Evolutionary conservation across 2,888 invertebrate species (phyloP), one percentile per base, ranked within the genome.

Genomic region (Drosophila emarginata): DNA sequence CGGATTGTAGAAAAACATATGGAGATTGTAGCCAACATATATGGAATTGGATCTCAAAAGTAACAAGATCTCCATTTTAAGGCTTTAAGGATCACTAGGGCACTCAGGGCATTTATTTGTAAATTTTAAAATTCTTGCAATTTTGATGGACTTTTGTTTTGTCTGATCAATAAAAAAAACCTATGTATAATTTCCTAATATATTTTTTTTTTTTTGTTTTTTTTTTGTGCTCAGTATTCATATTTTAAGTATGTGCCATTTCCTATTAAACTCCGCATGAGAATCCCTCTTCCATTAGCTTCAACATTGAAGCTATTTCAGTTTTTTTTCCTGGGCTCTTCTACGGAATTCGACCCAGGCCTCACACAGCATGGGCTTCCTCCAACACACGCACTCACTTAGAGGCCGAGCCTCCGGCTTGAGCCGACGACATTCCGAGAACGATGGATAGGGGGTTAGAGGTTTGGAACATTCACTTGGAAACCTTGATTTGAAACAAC

Each of bases 1-100:
- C 78, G 1, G 79, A 89, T 56, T 90, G 90, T 56, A 61, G 64
- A 14, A 72, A 65, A 58, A 81, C 79, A 12, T 91, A 78, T 69
- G 71, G 56, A 3, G 65, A 80, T 3, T 90, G 90, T 51, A 84
- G 65, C 6, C 26, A 54, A 0, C 59, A 52, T 21, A 67, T 69
- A 0, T 85, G 87, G 84, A 53, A 50, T 2, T 81, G 73, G 51
- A 18, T 82, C 37, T 77, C 70, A 0, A 57, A 79, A 7, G 51
- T 81, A 21, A 69, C 84, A 83, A 75, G 11, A 50, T 76, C 21
- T 67, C 72, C 0, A 68, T 85, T 12, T 74, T 15, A 50, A 67
- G 40, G 15, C 9, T 28, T 60, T 7, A 21, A 1, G 9, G 9
- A 9, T 32, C 9, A 40, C 5, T 1, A 1, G 12, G 4, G 3